These are phyloP conservation scores for Mythimna vitellina DNA, from an alignment of 2,888 invertebrate species.

Conservation along the genomic window DNA sequence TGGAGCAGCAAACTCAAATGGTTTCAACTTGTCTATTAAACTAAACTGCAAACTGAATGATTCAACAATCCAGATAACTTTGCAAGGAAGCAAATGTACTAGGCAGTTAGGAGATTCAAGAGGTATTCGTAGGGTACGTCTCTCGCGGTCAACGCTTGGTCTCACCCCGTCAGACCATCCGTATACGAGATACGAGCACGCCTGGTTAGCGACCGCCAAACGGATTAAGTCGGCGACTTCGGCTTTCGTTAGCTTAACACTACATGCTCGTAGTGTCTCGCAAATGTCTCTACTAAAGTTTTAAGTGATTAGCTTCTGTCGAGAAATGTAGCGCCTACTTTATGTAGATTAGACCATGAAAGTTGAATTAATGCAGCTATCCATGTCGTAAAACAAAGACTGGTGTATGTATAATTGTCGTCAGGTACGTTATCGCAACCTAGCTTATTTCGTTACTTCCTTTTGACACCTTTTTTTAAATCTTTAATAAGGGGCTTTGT, in stretches of 20 bases:
- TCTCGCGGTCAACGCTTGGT: conserved; percentile 40
- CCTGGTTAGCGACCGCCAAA: conserved; percentile 58
- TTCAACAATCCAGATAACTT: conserved; percentile 24
- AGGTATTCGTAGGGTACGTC: conserved; percentile 30
- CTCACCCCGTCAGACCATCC: conserved; percentile 40
- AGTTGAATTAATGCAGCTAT: not conserved
- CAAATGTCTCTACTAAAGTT: conserved; percentile 40
- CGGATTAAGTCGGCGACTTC: conserved; percentile 61
- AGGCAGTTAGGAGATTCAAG: too few relatives aligned
- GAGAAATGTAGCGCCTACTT: conserved; percentile 4
- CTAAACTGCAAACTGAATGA: conserved; percentile 27
- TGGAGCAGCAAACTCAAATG: conserved; percentile 1
- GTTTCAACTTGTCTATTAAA: conserved; percentile 19
- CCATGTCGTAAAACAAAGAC: not conserved
- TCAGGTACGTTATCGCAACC: not conserved
- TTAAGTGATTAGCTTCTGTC: conserved; percentile 46
- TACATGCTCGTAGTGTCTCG: conserved; percentile 24
- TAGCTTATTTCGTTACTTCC: conserved; percentile 14
- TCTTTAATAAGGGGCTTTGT: too few relatives aligned
- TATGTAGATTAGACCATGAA: conserved; percentile 5
- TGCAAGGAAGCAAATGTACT: conserved; percentile 40
- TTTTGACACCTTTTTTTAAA: not conserved
- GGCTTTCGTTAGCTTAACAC: conserved; percentile 57
- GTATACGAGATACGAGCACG: conserved; percentile 41
- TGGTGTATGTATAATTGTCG: not conserved